Conservation (phyloP, 2,113 vertebrate species). For the Clupea harengus region DNA sequence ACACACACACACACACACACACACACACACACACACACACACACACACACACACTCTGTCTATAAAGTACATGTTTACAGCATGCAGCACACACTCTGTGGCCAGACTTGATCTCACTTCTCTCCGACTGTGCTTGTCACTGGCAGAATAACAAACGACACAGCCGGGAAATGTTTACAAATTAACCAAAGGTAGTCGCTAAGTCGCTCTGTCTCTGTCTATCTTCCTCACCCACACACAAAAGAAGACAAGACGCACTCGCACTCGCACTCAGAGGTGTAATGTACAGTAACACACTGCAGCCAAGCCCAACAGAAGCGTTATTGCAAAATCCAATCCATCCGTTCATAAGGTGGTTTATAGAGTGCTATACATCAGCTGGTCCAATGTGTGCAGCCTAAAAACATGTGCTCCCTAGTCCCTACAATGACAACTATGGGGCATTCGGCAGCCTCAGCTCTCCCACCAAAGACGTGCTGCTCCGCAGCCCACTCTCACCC, state of each 20-base stretch:
- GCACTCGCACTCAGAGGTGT: neutral
- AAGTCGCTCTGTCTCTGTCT: neutral
- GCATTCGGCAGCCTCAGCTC: neutral
- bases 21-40: conserved; percentile 13
- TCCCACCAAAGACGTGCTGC: neutral
- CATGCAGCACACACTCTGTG: neutral
- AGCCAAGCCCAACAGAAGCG: neutral
- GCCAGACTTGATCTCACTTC: neutral
- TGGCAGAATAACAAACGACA: conserved; percentile 29
- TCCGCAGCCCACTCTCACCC: neutral
- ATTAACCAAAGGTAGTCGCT: conserved; percentile 30
- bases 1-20: conserved; percentile 21
- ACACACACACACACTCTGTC: neutral
- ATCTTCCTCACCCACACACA: neutral
- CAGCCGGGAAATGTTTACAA: conserved; percentile 40
- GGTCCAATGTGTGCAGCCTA: neutral
- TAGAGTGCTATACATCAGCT: neutral
- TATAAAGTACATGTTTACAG: too few relatives aligned
- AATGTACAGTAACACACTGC: neutral
- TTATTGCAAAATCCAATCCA: neutral
- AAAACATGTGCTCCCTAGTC: neutral
- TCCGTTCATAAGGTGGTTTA: too few relatives aligned
- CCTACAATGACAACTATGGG: neutral
- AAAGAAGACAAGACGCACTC: neutral
- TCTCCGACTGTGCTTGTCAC: neutral